A percentile compares a stretch with the other conserved stretches of the same genome.
Conservation (phyloP, 1,140 invertebrate genomes). For the Apis cerana region DNA sequence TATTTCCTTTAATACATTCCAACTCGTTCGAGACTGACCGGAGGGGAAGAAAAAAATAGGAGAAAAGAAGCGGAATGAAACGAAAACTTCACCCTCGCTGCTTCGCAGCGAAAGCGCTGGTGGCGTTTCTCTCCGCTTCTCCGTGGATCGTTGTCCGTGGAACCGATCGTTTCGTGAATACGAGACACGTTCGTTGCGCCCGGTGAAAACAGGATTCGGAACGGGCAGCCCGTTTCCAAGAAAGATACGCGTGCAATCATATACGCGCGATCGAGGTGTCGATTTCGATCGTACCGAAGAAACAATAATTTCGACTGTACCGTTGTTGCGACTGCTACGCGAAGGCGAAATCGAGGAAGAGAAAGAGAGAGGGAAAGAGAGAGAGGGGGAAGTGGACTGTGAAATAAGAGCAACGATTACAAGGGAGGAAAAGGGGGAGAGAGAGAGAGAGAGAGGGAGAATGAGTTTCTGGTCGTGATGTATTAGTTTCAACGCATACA, state of each 20-base stretch:
- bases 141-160: background rate
- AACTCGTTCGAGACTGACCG: slow-evolving; percentile 11
- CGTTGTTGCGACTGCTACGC: background rate
- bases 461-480: slow-evolving; percentile 58
- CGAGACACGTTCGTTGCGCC: background rate
- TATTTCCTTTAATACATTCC: slow-evolving; percentile 56
- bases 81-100: slow-evolving; percentile 12
- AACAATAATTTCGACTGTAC: slow-evolving; percentile 8
- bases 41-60: background rate
- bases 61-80: slow-evolving; percentile 3
- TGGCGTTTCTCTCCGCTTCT: background rate
- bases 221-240: background rate
- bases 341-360: background rate
- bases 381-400: slow-evolving; percentile 15
- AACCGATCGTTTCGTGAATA: background rate
- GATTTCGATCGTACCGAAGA: slow-evolving; percentile 17
- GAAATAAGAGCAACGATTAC: slow-evolving; percentile 57
- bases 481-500: slow-evolving; percentile 69
- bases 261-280: slow-evolving; percentile 6
- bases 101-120: background rate
- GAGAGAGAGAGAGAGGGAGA: background rate
- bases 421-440: slow-evolving; percentile 42
- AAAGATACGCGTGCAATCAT: background rate
- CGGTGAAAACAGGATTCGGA: background rate
- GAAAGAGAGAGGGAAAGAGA: slow-evolving; percentile 2